phyloP scores from a whole-genome alignment of 2,888 invertebrate genomes.

The Aricia artaxerxes region DNA sequence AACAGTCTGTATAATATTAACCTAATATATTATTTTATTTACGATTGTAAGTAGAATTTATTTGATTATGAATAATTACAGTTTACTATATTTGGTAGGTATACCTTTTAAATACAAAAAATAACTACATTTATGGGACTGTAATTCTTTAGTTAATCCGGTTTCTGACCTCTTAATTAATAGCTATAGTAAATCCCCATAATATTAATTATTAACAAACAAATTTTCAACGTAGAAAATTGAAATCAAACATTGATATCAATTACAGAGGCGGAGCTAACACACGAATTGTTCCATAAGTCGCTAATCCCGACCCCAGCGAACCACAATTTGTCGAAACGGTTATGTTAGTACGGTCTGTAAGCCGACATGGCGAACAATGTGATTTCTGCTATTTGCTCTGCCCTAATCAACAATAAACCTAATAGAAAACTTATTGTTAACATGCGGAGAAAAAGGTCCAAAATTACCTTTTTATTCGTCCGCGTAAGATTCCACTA shows the following conservation, averaged over 20 bases:
- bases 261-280: slow-evolving; percentile 60
- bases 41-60: neutral
- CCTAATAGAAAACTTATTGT: slow-evolving; percentile 23
- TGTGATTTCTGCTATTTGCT: slow-evolving; percentile 54
- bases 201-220: neutral
- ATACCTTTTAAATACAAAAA: neutral
- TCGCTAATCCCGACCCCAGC: slow-evolving; percentile 70
- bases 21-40: neutral
- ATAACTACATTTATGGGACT: neutral
- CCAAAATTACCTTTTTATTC: neutral
- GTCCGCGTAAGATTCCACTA: neutral
- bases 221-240: neutral
- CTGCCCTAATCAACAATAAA: slow-evolving; percentile 28
- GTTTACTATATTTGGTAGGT: too few relatives aligned
- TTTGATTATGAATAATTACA: neutral
- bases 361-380: slow-evolving; percentile 60
- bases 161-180: neutral
- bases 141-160: neutral
- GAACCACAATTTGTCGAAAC: slow-evolving; percentile 77
- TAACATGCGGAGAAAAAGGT: neutral
- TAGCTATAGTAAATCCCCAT: neutral
- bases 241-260: slow-evolving; percentile 65
- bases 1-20: neutral
- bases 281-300: slow-evolving; percentile 72
- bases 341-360: slow-evolving; percentile 78